These are phyloP conservation scores for Myripristis jacobus DNA, from an alignment of 2,797 vertebrate species.

Conservation along the genomic window DNA sequence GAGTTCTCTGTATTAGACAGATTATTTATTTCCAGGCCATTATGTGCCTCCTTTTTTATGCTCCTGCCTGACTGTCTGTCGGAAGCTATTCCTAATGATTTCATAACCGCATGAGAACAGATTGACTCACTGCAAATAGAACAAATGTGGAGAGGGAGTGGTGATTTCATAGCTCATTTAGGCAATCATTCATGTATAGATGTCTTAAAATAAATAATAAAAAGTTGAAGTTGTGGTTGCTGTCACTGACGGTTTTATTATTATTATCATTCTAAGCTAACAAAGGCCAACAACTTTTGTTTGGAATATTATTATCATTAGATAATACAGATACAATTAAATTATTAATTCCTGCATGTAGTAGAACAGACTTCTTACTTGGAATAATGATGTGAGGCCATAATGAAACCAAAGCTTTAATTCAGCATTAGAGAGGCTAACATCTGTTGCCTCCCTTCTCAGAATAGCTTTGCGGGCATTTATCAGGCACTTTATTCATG, in stretches of 20 bases:
- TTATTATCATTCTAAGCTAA: background rate
- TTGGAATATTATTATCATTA: background rate
- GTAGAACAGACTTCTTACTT: background rate
- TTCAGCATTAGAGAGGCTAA: slow-evolving; percentile 24
- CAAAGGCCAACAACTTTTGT: background rate
- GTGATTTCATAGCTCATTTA: background rate
- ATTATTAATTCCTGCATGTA: background rate
- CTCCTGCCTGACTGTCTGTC: background rate
- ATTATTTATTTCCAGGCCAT: slow-evolving; percentile 38
- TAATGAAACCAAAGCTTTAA: slow-evolving; percentile 20
- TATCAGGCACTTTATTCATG: slow-evolving; percentile 12
- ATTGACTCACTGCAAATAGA: background rate
- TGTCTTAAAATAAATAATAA: background rate
- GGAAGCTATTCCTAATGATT: slow-evolving; percentile 13
- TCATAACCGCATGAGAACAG: slow-evolving; percentile 9
- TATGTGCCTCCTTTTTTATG: slow-evolving; percentile 14
- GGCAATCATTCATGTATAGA: background rate
- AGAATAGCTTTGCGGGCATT: slow-evolving; percentile 26
- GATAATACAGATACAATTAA: background rate
- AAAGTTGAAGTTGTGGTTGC: background rate
- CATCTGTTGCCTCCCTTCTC: slow-evolving; percentile 45
- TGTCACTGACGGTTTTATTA: background rate
- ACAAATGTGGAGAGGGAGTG: background rate
- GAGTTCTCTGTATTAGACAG: slow-evolving; percentile 23
- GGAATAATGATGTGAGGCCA: background rate